Evolutionary conservation across 2,888 invertebrate genomes (phyloP).

Genomic region (Busseola fusca): DNA sequence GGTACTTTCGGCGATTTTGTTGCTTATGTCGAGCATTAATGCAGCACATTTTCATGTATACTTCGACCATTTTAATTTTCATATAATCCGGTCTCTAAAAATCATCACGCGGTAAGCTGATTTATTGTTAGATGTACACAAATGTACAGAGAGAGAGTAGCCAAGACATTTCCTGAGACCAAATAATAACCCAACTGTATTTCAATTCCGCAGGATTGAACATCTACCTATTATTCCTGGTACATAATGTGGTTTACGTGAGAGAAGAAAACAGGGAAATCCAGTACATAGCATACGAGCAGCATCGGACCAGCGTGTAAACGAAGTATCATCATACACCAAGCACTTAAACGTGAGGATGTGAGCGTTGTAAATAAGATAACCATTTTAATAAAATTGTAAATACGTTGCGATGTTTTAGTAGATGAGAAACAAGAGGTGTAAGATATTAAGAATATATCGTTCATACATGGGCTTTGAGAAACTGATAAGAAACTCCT

Average conservation of each 20-base stretch:
- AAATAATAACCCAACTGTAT: not conserved
- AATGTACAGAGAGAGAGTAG: not conserved
- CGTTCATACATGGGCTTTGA: not conserved
- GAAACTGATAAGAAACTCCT: too few species aligned
- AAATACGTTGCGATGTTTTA: slow-evolving; percentile 11
- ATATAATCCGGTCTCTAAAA: not conserved
- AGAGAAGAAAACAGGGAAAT: slow-evolving; percentile 73
- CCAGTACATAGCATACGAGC: slow-evolving; percentile 73
- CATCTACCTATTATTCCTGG: slow-evolving; percentile 76
- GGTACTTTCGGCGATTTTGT: not conserved
- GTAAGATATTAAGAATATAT: not conserved
- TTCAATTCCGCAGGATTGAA: slow-evolving; percentile 70
- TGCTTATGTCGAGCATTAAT: not conserved
- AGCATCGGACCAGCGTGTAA: slow-evolving; percentile 55
- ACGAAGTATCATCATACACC: not conserved
- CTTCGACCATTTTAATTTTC: not conserved
- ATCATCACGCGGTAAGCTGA: not conserved
- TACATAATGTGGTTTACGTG: slow-evolving; percentile 71
- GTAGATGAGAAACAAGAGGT: slow-evolving; percentile 5
- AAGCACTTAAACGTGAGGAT: slow-evolving; percentile 25
- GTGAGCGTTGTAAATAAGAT: slow-evolving; percentile 36
- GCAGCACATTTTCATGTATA: not conserved
- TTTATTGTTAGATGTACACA: not conserved
- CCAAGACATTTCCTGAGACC: not conserved
- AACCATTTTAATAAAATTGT: slow-evolving; percentile 34